Evolutionary conservation across 2,113 vertebrate species (phyloP).

Genomic region (sheep (Ovis aries)): DNA sequence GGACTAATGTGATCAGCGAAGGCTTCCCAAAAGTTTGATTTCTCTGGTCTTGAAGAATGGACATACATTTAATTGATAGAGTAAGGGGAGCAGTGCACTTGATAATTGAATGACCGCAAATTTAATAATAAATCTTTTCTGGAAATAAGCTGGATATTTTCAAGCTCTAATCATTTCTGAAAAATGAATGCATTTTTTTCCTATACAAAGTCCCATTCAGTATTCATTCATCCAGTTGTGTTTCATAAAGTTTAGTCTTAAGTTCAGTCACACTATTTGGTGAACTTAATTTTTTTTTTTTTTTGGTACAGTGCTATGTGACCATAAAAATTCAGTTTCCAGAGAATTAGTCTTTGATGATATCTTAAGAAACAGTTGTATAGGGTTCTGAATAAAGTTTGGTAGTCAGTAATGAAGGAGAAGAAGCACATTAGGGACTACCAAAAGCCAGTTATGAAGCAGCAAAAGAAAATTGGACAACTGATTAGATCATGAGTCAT

Average conservation of each 20-base stretch:
- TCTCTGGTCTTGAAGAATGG: neutral
- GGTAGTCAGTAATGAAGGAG: neutral
- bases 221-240: neutral
- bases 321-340: constrained; percentile 2
- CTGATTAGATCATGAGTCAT: neutral
- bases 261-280: neutral
- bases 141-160: neutral
- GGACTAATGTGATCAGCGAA: neutral
- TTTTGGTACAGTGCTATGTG: neutral
- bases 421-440: neutral
- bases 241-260: neutral
- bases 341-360: constrained; percentile 19
- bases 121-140: neutral
- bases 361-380: constrained; percentile 29
- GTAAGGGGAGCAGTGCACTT: neutral
- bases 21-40: neutral
- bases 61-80: neutral
- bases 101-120: neutral
- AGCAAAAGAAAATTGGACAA: neutral
- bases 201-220: neutral
- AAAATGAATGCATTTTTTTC: neutral
- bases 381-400: neutral
- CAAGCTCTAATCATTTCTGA: neutral
- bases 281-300: constrained; percentile 13
- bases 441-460: neutral